Evolutionary conservation across 2,888 invertebrate species (phyloP), one percentile per base, ranked within the genome.

Genomic region (Leptinotarsa juncta): DNA sequence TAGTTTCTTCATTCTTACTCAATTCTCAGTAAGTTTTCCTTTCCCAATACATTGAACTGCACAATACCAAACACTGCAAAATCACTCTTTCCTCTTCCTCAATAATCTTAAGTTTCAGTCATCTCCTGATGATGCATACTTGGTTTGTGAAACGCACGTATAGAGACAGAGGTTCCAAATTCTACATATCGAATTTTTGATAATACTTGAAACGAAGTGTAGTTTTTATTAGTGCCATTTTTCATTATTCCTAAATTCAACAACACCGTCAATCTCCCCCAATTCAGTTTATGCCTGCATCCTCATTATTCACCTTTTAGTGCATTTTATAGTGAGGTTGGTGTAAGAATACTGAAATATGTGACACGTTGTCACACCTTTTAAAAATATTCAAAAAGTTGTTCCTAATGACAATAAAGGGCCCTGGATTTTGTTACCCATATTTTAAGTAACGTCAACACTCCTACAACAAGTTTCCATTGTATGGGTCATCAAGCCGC

Each of bases 271-370:
- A 57, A 16, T 73, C 68, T 32, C 73, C 68, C 73, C 73, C 26
- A 73, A 50, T 26, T 23, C 20, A 48, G 32, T 50, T 16, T 7
- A 5, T 49, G 23, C 4, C 53, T 48, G 51, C 65, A 72, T 49
- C 42, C 70, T 75, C 75, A 72, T 70, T 75, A 68, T 60, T 75
- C 72, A 75, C 72, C 75, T 72, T 75, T 75, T 72, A 75, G 70
- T 70, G 67, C 26, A 67, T 70, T 75, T 70, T 49, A 70, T 51
- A 65, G 60, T 62, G n/a, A 48, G 67, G 15, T 57, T 49, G 66
- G 67, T 62, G 74, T 67, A 42, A 65, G 65, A 74, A 67, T 71
- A 67, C 74, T 74, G 67, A 74, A 74, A 71, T 74, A 71, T 74
- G 74, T 74, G 74, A 67, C 74, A 74, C 66, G 74, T 74, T 65